Conservation (phyloP, 2,797 vertebrate species). For the Coendou prehensilis region DNA sequence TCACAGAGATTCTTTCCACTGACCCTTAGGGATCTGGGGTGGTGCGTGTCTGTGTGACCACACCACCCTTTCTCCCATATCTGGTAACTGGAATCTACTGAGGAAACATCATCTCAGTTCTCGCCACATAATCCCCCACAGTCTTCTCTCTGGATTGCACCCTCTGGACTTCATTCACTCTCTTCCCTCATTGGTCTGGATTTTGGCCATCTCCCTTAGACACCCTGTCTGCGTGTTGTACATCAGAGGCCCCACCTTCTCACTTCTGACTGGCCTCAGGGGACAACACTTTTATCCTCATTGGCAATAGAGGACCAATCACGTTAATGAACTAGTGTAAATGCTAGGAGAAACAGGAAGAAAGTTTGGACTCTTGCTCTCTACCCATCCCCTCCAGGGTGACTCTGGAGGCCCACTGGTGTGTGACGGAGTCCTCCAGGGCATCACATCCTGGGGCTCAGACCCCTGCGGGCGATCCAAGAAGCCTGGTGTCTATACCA, state of each 20-base stretch:
- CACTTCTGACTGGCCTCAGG: not conserved
- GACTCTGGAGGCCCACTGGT: slow-evolving; percentile 87
- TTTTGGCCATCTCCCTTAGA: not conserved
- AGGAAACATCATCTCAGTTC: not conserved
- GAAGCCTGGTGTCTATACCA: slow-evolving; percentile 84
- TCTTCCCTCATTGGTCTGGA: not conserved
- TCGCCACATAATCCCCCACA: not conserved
- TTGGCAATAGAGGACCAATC: not conserved
- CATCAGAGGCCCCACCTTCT: not conserved
- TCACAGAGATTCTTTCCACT: not conserved
- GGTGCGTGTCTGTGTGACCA: not conserved
- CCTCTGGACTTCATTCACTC: not conserved
- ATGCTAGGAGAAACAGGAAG: not conserved
- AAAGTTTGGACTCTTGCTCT: not conserved
- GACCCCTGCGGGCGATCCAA: slow-evolving; percentile 77
- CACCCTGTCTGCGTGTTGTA: not conserved
- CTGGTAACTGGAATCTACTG: not conserved
- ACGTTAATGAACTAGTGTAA: not conserved
- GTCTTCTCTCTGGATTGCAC: not conserved
- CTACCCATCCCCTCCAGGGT: slow-evolving; percentile 76
- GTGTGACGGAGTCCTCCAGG: slow-evolving; percentile 88
- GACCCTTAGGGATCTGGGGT: no score
- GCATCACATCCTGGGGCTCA: slow-evolving; percentile 87
- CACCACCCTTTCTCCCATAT: not conserved
- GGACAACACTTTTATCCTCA: not conserved